Conservation (phyloP, 2,113 vertebrate genomes). For the Melanocharis versteri region DNA sequence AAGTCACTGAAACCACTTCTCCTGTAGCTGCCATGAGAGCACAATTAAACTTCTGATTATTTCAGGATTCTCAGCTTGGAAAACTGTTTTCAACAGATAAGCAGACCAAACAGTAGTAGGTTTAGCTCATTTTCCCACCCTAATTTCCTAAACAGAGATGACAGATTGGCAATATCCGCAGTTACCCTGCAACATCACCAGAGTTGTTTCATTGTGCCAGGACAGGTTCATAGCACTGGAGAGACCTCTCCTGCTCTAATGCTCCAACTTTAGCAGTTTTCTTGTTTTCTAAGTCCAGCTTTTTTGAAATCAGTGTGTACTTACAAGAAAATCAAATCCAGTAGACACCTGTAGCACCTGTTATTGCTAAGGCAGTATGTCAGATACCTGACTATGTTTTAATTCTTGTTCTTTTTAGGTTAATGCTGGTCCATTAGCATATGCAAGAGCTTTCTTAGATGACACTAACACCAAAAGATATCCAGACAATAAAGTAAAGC, state of each 20-base stretch:
- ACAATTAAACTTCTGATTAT: not conserved
- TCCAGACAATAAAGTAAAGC: slow-evolving; percentile 97
- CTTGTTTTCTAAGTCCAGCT: not conserved
- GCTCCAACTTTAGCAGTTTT: not conserved
- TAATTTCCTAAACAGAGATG: not conserved
- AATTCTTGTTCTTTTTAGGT: slow-evolving; percentile 75
- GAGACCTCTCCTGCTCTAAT: not conserved
- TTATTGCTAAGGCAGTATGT: not conserved
- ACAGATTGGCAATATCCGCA: not conserved
- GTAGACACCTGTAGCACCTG: not conserved
- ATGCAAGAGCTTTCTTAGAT: slow-evolving; percentile 94
- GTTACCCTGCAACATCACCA: not conserved
- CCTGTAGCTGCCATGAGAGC: not conserved
- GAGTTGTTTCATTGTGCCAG: not conserved
- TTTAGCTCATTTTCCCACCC: not conserved
- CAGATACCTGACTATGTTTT: not conserved
- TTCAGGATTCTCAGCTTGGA: not conserved
- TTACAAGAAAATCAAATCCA: not conserved
- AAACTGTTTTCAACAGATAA: not conserved
- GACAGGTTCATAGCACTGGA: not conserved
- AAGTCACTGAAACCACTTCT: not conserved
- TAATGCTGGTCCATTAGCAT: slow-evolving; percentile 93
- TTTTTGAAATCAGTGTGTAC: not conserved
- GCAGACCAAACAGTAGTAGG: not conserved
- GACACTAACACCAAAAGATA: slow-evolving; percentile 90